Conservation (phyloP, 2,888 invertebrate genomes). For the Hanleya hanleyi region DNA sequence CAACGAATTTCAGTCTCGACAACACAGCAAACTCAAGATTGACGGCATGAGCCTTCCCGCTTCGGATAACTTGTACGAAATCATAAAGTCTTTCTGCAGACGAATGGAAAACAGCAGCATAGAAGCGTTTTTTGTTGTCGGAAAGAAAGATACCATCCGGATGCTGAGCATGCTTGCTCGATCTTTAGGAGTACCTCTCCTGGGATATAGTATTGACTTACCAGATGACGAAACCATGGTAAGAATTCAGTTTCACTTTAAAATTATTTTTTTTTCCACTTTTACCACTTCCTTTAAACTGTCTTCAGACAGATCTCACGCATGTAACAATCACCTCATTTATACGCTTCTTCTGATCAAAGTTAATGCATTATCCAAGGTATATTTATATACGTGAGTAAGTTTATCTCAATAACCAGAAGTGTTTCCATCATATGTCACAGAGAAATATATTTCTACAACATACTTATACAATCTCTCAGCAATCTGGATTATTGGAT, state of each 20-base stretch:
- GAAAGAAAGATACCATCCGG: neutral
- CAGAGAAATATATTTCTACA: too few species aligned
- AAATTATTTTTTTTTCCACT: too few species aligned
- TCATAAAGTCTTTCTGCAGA: neutral
- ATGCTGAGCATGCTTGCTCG: slow-evolving; percentile 2
- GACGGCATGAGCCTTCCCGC: neutral
- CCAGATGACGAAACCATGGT: neutral
- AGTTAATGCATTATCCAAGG: too few species aligned
- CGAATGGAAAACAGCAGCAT: neutral
- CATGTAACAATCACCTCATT: too few species aligned
- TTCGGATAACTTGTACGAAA: neutral
- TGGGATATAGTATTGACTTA: neutral
- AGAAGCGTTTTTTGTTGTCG: slow-evolving; percentile 2
- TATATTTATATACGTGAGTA: too few species aligned
- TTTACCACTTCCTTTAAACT: too few species aligned
- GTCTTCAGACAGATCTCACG: too few species aligned
- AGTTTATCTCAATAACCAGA: too few species aligned
- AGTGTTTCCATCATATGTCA: too few species aligned
- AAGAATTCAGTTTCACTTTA: neutral
- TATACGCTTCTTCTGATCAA: too few species aligned
- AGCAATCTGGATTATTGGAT: too few species aligned
- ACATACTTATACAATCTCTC: too few species aligned
- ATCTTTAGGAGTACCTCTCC: neutral
- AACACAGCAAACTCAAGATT: neutral
- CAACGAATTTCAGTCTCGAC: neutral